Percentiles rank a stretch among this genome's conserved stretches.
Conservation (phyloP, 2,797 vertebrate genomes). For the Leptatherina wallacei region DNA sequence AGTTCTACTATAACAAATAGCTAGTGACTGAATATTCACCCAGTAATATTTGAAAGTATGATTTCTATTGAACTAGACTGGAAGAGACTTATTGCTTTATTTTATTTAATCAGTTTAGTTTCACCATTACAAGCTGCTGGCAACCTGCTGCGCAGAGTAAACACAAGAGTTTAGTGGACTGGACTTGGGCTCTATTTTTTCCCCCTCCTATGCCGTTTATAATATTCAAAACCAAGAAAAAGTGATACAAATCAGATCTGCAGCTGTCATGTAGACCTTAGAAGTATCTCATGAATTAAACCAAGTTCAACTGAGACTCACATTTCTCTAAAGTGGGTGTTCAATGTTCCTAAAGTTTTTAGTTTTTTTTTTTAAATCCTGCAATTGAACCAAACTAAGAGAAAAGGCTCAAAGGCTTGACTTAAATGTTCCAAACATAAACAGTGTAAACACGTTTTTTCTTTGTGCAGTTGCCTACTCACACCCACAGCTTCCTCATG, state of each 20-base stretch:
- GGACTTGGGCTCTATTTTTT: neutral
- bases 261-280: slow-evolving; percentile 6
- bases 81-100: neutral
- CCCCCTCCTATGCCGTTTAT: neutral
- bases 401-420: slow-evolving; percentile 45
- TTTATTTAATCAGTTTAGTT: neutral
- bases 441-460: slow-evolving; percentile 41
- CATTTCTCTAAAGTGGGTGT: slow-evolving; percentile 45
- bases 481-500: slow-evolving; percentile 62
- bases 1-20: neutral
- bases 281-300: slow-evolving; percentile 26
- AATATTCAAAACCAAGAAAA: neutral
- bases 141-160: neutral
- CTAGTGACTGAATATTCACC: neutral
- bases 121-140: neutral
- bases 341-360: slow-evolving; percentile 3
- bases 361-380: slow-evolving; percentile 5
- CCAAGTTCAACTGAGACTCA: slow-evolving; percentile 35
- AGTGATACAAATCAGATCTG: slow-evolving; percentile 2
- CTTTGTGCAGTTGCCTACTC: slow-evolving; percentile 50
- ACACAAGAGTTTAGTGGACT: neutral
- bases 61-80: neutral
- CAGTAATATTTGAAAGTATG: neutral
- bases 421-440: slow-evolving; percentile 62
- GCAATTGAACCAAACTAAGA: slow-evolving; percentile 41